A percentile compares a stretch with the other conserved stretches of the same genome.
Evolutionary conservation across 2,888 invertebrate species (phyloP).

Genomic region (Celastrina argiolus): DNA sequence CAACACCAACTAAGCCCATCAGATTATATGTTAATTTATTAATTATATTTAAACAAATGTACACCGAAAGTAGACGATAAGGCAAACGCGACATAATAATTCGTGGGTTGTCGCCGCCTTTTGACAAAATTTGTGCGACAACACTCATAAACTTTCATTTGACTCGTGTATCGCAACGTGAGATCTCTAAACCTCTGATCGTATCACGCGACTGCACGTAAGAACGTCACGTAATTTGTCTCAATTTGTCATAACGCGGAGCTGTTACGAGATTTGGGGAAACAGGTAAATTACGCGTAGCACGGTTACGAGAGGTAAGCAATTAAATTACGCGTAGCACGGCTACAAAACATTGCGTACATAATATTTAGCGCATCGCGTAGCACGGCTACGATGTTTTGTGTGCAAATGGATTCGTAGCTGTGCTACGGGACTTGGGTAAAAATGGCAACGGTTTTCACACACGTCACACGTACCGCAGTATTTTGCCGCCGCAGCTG

Average conservation of each 20-base stretch:
- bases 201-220: not conserved
- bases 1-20: not conserved
- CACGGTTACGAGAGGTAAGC: not conserved
- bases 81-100: not conserved
- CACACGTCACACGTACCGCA: no score
- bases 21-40: conserved; percentile 1
- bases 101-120: conserved; percentile 7
- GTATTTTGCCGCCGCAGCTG: no score
- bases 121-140: not conserved
- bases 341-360: not conserved
- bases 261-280: not conserved
- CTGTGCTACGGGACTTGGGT: not conserved
- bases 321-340: not conserved
- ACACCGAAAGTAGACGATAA: not conserved
- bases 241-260: not conserved
- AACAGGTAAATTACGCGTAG: not conserved
- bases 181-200: not conserved
- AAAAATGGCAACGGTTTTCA: not conserved
- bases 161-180: not conserved
- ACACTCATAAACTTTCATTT: not conserved
- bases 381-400: not conserved
- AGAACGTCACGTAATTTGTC: conserved; percentile 7
- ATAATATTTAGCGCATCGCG: not conserved
- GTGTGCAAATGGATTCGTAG: not conserved
- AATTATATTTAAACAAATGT: not conserved